Evolutionary conservation across 2,113 vertebrate species (phyloP).

Genomic region (Mesitornis unicolor): DNA sequence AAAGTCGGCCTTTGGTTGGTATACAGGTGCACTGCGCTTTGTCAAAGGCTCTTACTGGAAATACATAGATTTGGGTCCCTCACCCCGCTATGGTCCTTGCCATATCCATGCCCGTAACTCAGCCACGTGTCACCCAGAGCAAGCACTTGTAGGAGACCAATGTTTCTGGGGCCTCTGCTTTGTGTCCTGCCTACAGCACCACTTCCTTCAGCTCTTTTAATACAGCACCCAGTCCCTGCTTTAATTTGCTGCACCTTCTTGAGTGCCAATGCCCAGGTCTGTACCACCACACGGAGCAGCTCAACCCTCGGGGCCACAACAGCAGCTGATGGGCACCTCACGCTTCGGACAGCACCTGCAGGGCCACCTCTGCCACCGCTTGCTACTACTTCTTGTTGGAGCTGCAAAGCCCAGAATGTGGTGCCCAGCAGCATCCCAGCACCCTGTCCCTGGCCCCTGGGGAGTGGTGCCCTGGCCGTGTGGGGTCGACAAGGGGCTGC

Average conservation of each 20-base stretch:
- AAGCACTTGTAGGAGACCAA: background rate
- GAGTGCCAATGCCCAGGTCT: background rate
- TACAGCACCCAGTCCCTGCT: background rate
- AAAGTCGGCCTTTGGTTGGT: background rate
- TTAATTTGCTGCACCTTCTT: background rate
- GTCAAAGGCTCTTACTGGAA: background rate
- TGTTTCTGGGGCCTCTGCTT: background rate
- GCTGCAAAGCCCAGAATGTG: rapidly evolving
- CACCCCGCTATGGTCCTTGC: background rate
- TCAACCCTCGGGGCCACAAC: rapidly evolving
- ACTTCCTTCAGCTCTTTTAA: background rate
- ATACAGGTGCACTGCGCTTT: background rate
- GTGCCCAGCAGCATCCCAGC: background rate
- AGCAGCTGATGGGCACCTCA: rapidly evolving
- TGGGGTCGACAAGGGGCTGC: background rate
- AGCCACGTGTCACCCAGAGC: background rate
- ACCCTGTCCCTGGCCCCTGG: too few relatives aligned
- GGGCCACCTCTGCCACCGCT: background rate
- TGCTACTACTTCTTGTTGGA: background rate
- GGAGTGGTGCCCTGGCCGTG: too few relatives aligned
- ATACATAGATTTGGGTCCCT: background rate
- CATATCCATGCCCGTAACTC: rapidly evolving
- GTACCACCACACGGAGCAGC: rapidly evolving
- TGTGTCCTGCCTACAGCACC: background rate
- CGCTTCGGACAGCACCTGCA: rapidly evolving